Base-by-base conservation (phyloP, 2,113 vertebrate species). In the Antennarius striatus region DNA sequence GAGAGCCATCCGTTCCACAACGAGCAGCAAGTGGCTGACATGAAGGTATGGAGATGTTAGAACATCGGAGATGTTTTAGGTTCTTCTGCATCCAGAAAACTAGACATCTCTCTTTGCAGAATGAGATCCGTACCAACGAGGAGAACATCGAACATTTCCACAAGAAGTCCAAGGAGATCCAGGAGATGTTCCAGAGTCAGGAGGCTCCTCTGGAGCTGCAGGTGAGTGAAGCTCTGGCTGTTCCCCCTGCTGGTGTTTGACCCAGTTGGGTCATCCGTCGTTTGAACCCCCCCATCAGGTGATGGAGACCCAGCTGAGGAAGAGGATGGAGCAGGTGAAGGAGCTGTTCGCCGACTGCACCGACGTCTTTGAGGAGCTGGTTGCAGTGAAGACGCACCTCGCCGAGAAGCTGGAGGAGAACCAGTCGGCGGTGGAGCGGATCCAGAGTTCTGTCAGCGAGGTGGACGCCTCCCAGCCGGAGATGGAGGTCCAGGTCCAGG, bases 151-250 rank as follows among this genome's bases (percentile, higher is more conserved):
- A 93, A 52, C 93, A 92, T 70, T 96, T 98, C 80, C 93, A 93
- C 67, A 92, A 53, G 85, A 96, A 94, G 1, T 89, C 93, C 40
- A 71, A 73, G 11, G 95, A 96, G 83, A 96, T 99, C 86, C 93
- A 98, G 65, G 80, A 93, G 74, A 93, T 98, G 74, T 92, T 99
- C 70, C 93, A 95, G 66, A 93, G 91, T 84, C 91, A 86, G 77
- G 98, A 99, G 67, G 77, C 94, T 53, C 95, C 95, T 0, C 81
- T 98, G 67, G 97, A 99, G 76, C 89, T 99, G 0, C 97, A 99
- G 95, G 97, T 98, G 81, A 65, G 66, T 1, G 0, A 45, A 52
- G 14, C 6, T 2, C 4, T 55, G 0, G 39, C 22, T 43, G 15
- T 29, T 1, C 53, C 6, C 7, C 28, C 56, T 29, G 3, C 13